These are phyloP conservation scores for Heliangelus exortis DNA, from an alignment of 2,797 vertebrate species.

Conservation along the genomic window DNA sequence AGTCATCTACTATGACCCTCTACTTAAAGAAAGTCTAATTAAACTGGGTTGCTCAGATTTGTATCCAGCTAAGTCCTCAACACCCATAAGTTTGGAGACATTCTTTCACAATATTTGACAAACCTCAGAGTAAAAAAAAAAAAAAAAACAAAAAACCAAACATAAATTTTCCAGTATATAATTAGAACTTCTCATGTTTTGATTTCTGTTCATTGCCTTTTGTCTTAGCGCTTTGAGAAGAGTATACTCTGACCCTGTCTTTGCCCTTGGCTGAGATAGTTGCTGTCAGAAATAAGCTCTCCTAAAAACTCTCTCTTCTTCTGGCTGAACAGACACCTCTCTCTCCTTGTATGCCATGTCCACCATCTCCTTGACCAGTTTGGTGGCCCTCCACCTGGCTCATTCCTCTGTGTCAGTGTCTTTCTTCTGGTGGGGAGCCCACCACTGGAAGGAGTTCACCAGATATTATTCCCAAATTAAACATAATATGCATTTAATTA, in stretches of 20 bases:
- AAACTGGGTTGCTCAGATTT: neutral
- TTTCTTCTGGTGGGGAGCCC: neutral
- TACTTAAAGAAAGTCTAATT: neutral
- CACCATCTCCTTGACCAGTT: neutral
- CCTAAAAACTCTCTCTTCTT: neutral
- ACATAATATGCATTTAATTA: neutral
- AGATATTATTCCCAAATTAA: neutral
- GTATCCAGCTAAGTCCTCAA: neutral
- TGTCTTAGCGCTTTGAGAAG: neutral
- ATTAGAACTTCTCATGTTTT: neutral
- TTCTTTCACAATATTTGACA: neutral
- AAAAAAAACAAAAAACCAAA: neutral
- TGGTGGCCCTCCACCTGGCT: neutral
- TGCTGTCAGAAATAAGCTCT: neutral
- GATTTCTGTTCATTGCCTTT: neutral
- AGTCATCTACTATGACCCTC: neutral
- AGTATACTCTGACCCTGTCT: neutral
- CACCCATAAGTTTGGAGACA: neutral
- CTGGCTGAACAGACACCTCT: neutral
- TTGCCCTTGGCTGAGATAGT: neutral
- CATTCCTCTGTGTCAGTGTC: rapidly evolving
- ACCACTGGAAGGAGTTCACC: neutral
- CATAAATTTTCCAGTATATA: neutral
- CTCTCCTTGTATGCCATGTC: neutral
- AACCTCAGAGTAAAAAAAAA: neutral